Conservation (phyloP, 2,888 invertebrate genomes). For the Nomada ruficornis region DNA sequence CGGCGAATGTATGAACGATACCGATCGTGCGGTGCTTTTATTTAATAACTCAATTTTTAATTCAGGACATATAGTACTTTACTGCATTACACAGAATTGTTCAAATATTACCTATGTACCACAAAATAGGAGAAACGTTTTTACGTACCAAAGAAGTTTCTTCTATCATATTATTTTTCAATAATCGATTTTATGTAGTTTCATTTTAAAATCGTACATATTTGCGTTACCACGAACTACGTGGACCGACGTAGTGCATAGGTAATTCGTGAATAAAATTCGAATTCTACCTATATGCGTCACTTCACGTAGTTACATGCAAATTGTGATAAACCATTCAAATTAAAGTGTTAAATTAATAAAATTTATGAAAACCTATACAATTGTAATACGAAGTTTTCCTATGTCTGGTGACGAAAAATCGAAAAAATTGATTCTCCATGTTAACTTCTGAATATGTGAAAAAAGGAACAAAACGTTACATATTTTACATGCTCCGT, state of each 20-base stretch:
- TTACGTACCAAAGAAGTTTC: constrained; percentile 36
- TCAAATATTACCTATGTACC: not conserved
- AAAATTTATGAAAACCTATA: constrained; percentile 38
- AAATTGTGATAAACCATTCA: constrained; percentile 65
- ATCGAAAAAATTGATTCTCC: constrained; percentile 37
- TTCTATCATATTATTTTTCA: constrained; percentile 18
- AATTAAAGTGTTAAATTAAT: constrained; percentile 40
- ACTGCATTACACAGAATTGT: not conserved
- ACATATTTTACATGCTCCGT: constrained; percentile 57
- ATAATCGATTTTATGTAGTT: constrained; percentile 11
- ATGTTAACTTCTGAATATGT: constrained; percentile 35
- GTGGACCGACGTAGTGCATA: constrained; percentile 51
- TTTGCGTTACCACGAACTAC: constrained; percentile 60
- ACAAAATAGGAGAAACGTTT: constrained; percentile 9
- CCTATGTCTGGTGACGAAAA: constrained; percentile 31
- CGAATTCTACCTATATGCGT: constrained; percentile 37
- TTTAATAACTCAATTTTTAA: constrained; percentile 28
- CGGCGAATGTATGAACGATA: constrained; percentile 31
- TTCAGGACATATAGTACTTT: not conserved
- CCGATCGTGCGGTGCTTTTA: constrained; percentile 51
- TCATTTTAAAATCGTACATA: constrained; percentile 35
- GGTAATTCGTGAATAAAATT: constrained; percentile 60
- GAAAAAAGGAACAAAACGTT: constrained; percentile 37
- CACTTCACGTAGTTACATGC: constrained; percentile 52
- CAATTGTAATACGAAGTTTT: constrained; percentile 45